Evolutionary conservation across 1,140 invertebrate species (phyloP), one percentile per base, ranked within the genome.

Genomic region (Bombyx mori): DNA sequence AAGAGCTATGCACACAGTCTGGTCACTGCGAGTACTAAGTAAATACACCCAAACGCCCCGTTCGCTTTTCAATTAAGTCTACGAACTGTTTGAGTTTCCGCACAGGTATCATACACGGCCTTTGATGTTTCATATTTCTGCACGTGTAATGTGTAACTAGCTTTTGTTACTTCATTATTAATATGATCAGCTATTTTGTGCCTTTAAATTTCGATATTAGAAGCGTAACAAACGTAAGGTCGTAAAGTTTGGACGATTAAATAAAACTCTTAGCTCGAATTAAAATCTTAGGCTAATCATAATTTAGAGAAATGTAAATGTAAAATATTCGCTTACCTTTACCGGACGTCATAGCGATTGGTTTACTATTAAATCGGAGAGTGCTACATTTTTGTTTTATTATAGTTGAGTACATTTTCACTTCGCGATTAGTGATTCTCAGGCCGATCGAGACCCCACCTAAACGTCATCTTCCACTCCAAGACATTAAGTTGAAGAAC

Each of bases 11-110:
- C 66, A 77, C 65, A 77, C 75, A 76, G 71, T 74, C 75, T 75
- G 72, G 75, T 62, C 71, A 73, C 68, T 59, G 62, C 63, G 71
- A 74, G 71, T 59, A 73, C 64, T 75, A 62, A 69, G 68, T 63
- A 79, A 82, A 79, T 82, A 82, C 66, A 61, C 62, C 66, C 57
- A 61, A 51, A 64, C 72, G 66, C 51, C 66, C 71, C 65, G 63
- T 65, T 70, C 75, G 78, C 78, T 79, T 78, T 79, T 66, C 76
- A 81, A 79, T 79, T 79, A 79, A 74, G 68, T 75, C 68, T 65
- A 57, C 68, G 64, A 71, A 69, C 67, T 77, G 72, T 74, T 75
- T 77, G 73, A 63, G 69, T 69, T 35, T 74, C 58, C 52, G 63
- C 65, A 59, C 69, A 73, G 68, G 69, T 74, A 75, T 79, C 71